Conservation (phyloP, 2,797 vertebrate genomes). For the Centroberyx gerrardi region DNA sequence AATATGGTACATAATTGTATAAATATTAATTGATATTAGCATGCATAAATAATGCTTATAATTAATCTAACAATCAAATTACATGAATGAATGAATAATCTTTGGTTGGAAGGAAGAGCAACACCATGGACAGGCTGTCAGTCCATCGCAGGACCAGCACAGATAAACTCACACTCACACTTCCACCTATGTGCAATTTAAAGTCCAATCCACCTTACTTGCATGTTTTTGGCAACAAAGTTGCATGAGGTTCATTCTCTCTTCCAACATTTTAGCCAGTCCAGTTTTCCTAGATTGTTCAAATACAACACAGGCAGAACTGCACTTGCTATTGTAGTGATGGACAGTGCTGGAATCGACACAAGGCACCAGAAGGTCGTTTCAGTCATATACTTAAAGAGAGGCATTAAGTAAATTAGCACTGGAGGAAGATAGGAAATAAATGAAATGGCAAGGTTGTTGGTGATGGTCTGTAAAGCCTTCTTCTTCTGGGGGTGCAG, state of each 20-base stretch:
- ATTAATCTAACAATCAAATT: too few species aligned
- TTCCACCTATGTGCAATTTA: too few species aligned
- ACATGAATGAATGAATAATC: too few species aligned
- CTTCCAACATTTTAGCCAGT: slow-evolving; percentile 27
- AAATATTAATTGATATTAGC: too few species aligned
- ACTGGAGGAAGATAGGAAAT: slow-evolving; percentile 47
- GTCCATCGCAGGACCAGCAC: too few species aligned
- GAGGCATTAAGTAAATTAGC: background rate
- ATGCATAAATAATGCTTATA: too few species aligned
- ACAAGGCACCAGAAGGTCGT: background rate
- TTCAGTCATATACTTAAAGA: background rate
- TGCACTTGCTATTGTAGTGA: background rate
- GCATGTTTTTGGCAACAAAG: background rate
- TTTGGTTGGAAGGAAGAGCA: too few species aligned
- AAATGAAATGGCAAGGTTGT: slow-evolving; percentile 41
- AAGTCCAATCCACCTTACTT: too few species aligned
- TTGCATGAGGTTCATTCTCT: background rate
- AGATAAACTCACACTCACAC: too few species aligned
- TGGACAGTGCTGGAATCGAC: background rate
- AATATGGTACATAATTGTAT: too few species aligned
- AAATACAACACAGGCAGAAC: slow-evolving; percentile 14
- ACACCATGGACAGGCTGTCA: too few species aligned
- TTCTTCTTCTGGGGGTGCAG: too few species aligned
- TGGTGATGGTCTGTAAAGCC: slow-evolving; percentile 47
- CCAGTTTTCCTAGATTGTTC: slow-evolving; percentile 21